Percentiles rank a stretch among this genome's conserved stretches.
These are phyloP conservation scores for Ambastaia sidthimunki DNA, from an alignment of 2,797 vertebrate species.

Conservation along the genomic window DNA sequence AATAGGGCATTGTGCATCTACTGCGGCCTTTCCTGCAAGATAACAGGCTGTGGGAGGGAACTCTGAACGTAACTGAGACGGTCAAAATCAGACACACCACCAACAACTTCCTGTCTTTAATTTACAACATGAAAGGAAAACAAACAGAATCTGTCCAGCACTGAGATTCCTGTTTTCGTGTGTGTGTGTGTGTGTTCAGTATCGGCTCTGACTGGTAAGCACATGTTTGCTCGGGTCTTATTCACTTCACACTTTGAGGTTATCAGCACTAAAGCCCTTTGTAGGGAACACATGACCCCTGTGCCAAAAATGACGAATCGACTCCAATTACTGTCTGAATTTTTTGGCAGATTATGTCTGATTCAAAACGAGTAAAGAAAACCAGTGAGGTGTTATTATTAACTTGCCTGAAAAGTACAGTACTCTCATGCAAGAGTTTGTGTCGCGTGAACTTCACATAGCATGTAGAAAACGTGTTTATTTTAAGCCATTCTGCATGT, in stretches of 20 bases:
- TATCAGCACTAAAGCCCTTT: constrained; percentile 41
- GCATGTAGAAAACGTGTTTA: too few relatives aligned
- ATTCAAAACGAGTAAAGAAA: too few relatives aligned
- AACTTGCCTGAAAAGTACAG: too few relatives aligned
- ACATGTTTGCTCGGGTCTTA: constrained; percentile 58
- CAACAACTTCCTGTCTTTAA: constrained; percentile 68
- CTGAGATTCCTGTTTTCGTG: constrained; percentile 54
- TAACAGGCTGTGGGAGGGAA: constrained; percentile 66
- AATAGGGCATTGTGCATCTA: constrained; percentile 72
- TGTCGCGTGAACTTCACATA: too few relatives aligned
- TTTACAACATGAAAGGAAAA: constrained; percentile 67
- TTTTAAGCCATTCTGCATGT: too few relatives aligned
- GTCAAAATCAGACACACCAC: constrained; percentile 70
- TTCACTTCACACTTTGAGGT: constrained; percentile 53
- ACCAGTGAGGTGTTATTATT: too few relatives aligned
- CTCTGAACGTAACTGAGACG: constrained; percentile 75
- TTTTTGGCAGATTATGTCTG: too few relatives aligned
- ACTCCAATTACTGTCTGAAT: too few relatives aligned
- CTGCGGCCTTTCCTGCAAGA: constrained; percentile 67
- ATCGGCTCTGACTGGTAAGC: constrained; percentile 53
- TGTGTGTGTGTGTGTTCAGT: constrained; percentile 33
- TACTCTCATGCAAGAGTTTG: too few relatives aligned
- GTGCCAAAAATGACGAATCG: background rate
- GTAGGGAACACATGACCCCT: background rate
- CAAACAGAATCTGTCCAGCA: constrained; percentile 59